These are phyloP conservation scores for Drosophila burlai DNA, from an alignment of 1,140 invertebrate genomes.

Conservation along the genomic window DNA sequence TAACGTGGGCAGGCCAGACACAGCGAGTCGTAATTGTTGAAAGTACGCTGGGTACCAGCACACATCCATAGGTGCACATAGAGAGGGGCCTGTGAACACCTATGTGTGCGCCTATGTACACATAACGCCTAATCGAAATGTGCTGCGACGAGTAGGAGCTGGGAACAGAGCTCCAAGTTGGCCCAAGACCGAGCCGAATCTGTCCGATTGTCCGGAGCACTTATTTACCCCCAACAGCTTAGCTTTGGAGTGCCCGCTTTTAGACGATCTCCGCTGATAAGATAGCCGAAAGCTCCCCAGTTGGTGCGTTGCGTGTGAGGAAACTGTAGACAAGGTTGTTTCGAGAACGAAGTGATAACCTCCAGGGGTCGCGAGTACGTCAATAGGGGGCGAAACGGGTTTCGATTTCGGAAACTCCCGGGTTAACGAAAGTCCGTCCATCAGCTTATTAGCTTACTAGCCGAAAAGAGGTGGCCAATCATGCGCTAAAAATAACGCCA, in stretches of 20 bases:
- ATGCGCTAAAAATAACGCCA: conserved; percentile 79
- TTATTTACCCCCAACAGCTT: conserved; percentile 24
- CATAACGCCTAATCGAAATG: conserved; percentile 80
- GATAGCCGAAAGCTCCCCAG: conserved; percentile 34
- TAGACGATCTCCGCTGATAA: conserved; percentile 33
- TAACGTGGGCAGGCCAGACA: conserved; percentile 72
- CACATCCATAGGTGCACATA: conserved; percentile 36
- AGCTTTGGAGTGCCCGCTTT: conserved; percentile 12
- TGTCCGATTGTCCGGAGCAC: conserved; percentile 5
- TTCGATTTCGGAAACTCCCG: conserved; percentile 43
- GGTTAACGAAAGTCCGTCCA: conserved; percentile 67
- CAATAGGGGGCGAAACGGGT: conserved; percentile 57
- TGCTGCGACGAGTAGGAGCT: conserved; percentile 67
- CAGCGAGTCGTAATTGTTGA: conserved; percentile 81
- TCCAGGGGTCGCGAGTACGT: conserved; percentile 57
- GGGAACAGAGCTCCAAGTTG: conserved; percentile 34
- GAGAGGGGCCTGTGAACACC: conserved; percentile 19
- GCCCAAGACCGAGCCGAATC: conserved; percentile 13
- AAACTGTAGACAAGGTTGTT: conserved; percentile 63
- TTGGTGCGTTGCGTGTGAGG: conserved; percentile 10
- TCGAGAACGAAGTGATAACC: conserved; percentile 64
- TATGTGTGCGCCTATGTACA: conserved; percentile 18
- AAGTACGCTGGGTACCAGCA: conserved; percentile 68
- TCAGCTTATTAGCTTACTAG: conserved; percentile 40
- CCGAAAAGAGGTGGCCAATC: conserved; percentile 66